These are phyloP conservation scores for Akabosia matsudoensis DNA, from an alignment of 1,140 invertebrate genomes.

Conservation along the genomic window DNA sequence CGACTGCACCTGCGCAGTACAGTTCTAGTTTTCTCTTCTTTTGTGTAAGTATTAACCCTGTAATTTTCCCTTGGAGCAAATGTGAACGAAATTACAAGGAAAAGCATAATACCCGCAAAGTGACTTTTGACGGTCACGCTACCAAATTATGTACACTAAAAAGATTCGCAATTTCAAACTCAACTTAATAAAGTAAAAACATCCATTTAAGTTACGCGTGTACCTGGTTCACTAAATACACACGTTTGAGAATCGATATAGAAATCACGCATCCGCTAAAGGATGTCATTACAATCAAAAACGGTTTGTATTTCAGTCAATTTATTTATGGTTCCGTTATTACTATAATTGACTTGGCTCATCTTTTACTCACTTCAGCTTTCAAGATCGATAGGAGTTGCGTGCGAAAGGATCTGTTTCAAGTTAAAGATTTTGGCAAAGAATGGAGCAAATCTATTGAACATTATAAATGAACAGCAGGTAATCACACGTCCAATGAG, in stretches of 20 bases:
- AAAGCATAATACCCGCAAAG: not conserved
- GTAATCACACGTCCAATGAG: too few relatives aligned
- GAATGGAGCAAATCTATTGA: too few relatives aligned
- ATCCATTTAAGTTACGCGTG: not conserved
- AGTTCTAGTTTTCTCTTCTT: not conserved
- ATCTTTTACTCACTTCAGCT: not conserved
- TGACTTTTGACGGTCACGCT: not conserved
- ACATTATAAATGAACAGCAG: too few relatives aligned
- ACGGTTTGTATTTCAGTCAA: not conserved
- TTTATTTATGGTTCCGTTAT: constrained; percentile 14
- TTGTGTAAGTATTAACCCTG: not conserved
- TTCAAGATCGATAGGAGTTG: not conserved
- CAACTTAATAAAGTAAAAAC: not conserved
- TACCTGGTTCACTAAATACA: too few relatives aligned
- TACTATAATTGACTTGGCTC: not conserved
- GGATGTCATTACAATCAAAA: not conserved
- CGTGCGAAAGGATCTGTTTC: not conserved
- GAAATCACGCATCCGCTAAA: too few relatives aligned
- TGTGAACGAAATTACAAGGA: too few relatives aligned
- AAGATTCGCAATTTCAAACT: not conserved
- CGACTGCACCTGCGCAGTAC: not conserved
- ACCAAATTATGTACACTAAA: not conserved
- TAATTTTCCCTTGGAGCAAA: too few relatives aligned
- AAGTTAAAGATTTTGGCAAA: too few relatives aligned
- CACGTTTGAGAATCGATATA: too few relatives aligned